Evolutionary conservation across 1,140 invertebrate species (phyloP).

Genomic region (Wiebesia pumilae): DNA sequence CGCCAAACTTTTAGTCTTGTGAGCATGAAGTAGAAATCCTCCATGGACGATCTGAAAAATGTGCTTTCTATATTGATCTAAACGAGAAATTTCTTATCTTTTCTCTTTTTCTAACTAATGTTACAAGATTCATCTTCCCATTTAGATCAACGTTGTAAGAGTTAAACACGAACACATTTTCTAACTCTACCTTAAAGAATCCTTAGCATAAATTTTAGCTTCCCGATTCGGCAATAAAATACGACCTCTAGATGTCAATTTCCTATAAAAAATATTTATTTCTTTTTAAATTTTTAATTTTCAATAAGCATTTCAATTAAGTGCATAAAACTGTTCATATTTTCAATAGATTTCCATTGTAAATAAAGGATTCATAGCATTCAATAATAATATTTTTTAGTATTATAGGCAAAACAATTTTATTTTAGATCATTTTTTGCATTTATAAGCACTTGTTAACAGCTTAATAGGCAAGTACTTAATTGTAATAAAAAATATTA

Average conservation of each 20-base stretch:
- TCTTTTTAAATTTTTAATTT: not conserved
- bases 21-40: constrained; percentile 5
- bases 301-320: not conserved
- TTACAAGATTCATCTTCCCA: not conserved
- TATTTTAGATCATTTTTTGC: not conserved
- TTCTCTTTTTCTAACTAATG: constrained; percentile 15
- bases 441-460: not conserved
- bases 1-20: not conserved
- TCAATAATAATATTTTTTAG: not conserved
- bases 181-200: not conserved
- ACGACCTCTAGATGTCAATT: not conserved
- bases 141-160: not conserved
- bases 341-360: too few species aligned
- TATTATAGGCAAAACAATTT: not conserved
- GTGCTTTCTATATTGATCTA: constrained; percentile 8
- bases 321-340: too few species aligned
- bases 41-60: not conserved
- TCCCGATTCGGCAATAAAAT: not conserved
- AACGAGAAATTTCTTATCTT: constrained; percentile 1
- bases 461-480: not conserved
- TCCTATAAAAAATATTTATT: not conserved
- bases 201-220: not conserved
- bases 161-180: not conserved
- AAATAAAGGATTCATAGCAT: not conserved
- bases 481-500: too few species aligned